phyloP scores from a whole-genome alignment of 2,888 invertebrate genomes.

The Caenorhabditis sinica region DNA sequence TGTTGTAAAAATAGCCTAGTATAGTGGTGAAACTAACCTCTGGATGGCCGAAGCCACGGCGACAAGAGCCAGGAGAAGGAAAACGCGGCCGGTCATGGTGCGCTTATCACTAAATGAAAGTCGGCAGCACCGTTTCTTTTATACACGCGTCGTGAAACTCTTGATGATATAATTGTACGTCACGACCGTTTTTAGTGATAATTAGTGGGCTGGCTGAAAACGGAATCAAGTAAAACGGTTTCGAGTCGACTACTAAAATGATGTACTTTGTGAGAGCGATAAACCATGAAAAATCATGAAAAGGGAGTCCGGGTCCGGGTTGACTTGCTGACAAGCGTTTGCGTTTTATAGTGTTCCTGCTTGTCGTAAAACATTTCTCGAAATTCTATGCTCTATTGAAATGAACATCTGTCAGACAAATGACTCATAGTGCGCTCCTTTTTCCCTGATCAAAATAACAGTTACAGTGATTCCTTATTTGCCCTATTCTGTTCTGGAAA shows the following conservation, averaged over 20 bases:
- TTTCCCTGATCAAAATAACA: constrained; percentile 52
- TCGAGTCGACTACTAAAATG: constrained; percentile 26
- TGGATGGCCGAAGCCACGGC: constrained; percentile 61
- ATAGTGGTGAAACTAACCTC: constrained; percentile 40
- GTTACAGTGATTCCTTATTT: constrained; percentile 2
- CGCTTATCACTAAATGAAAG: constrained; percentile 57
- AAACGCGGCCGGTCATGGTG: constrained; percentile 64
- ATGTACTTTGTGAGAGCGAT: constrained; percentile 33
- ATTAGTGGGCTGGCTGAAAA: constrained; percentile 47
- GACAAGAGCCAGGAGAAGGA: constrained; percentile 65
- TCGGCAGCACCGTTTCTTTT: constrained; percentile 51
- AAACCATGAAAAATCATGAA: constrained; percentile 31
- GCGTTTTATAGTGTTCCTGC: constrained; percentile 38
- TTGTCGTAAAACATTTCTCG: constrained; percentile 22
- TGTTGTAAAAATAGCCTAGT: not conserved
- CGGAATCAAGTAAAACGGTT: constrained; percentile 41
- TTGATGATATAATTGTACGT: constrained; percentile 62
- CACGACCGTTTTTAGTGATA: constrained; percentile 58
- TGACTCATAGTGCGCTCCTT: constrained; percentile 25
- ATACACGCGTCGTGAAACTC: constrained; percentile 40
- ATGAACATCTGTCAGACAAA: not conserved
- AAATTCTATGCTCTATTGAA: constrained; percentile 13
- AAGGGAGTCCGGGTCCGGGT: constrained; percentile 31
- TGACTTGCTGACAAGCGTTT: constrained; percentile 20
- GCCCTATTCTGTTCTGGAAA: not conserved